These are phyloP conservation scores for Stictonetta naevosa DNA, from an alignment of 2,113 vertebrate species.

Conservation along the genomic window DNA sequence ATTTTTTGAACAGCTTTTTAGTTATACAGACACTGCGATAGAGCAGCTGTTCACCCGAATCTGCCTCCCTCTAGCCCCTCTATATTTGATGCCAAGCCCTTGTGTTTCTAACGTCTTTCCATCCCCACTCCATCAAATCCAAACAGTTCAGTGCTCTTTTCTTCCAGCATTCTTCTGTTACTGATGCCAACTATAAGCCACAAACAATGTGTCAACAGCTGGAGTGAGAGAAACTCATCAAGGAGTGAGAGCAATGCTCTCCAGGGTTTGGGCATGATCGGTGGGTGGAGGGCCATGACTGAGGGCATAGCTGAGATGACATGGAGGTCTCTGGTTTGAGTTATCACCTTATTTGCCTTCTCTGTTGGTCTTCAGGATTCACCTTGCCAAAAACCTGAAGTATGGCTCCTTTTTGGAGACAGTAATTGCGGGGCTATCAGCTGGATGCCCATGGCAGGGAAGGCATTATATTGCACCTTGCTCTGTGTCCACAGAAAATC, in stretches of 20 bases:
- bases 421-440: background rate
- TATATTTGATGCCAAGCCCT: background rate
- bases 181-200: rapidly evolving
- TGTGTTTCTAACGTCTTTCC: background rate
- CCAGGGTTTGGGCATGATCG: background rate
- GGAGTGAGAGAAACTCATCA: background rate
- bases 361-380: background rate
- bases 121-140: background rate
- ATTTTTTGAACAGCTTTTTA: background rate
- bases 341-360: background rate
- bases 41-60: background rate
- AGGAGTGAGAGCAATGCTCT: background rate
- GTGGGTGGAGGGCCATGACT: background rate
- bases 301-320: background rate
- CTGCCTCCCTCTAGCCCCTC: background rate
- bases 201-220: background rate
- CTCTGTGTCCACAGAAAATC: background rate
- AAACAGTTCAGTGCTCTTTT: background rate
- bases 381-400: background rate
- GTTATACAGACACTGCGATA: background rate
- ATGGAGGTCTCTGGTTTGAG: background rate
- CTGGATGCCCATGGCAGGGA: background rate
- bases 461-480: background rate
- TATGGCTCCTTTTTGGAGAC: background rate
- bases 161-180: background rate